phyloP scores from a whole-genome alignment of 2,797 vertebrate species.

The Gymnothorax javanicus region DNA sequence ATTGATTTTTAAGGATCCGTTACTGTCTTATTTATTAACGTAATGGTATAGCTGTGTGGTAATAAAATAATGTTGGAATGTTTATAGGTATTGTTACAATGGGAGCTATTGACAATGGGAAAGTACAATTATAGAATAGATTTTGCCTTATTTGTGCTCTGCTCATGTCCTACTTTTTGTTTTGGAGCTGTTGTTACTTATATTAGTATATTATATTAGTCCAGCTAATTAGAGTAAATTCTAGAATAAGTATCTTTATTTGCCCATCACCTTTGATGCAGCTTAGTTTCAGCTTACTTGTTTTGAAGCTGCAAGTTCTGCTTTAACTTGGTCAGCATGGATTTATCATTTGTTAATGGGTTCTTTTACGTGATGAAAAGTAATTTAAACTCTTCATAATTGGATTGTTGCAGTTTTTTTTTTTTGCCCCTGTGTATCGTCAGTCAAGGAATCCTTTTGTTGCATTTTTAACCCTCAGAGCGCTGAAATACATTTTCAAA shows the following conservation, averaged over 20 bases:
- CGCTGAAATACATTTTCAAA: too few species aligned
- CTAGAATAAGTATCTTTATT: not conserved
- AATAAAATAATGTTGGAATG: not conserved
- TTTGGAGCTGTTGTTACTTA: not conserved
- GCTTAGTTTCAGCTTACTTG: not conserved
- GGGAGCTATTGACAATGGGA: not conserved
- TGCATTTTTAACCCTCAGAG: not conserved
- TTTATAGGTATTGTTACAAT: not conserved
- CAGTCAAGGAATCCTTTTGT: not conserved
- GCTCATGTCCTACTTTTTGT: not conserved
- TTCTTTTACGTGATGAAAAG: constrained; percentile 12
- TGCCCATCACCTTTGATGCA: not conserved
- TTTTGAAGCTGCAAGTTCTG: constrained; percentile 17
- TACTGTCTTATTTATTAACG: too few species aligned
- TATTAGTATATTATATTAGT: not conserved
- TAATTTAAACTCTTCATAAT: constrained; percentile 41
- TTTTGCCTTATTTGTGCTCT: not conserved
- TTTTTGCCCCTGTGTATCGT: constrained; percentile 53
- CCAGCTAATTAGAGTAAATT: not conserved
- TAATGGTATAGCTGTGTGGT: not conserved
- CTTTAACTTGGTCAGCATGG: constrained; percentile 36
- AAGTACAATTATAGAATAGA: not conserved
- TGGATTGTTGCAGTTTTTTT: constrained; percentile 48
- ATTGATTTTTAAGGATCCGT: too few species aligned
- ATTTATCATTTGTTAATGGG: constrained; percentile 36